A percentile compares a stretch with the other conserved stretches of the same genome.
Conservation (phyloP, 1,140 invertebrate genomes). For the Diorhabda carinulata region DNA sequence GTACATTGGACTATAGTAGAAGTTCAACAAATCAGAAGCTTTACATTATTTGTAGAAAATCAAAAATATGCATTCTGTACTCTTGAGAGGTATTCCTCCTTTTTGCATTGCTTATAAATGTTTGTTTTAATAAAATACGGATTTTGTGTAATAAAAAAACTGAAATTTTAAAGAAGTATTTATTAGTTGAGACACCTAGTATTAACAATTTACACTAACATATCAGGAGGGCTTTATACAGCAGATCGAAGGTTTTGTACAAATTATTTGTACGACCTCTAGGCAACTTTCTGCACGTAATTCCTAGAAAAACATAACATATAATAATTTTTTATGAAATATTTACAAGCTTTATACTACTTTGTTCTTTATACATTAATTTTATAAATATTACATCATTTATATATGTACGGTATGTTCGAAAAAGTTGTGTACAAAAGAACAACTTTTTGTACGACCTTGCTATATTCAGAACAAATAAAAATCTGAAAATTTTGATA, state of each 20-base stretch:
- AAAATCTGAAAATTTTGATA: too few relatives aligned
- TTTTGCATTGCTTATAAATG: too few relatives aligned
- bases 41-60: too few relatives aligned
- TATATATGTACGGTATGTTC: background rate
- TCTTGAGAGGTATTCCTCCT: too few relatives aligned
- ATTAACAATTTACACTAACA: conserved; percentile 44
- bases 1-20: too few relatives aligned
- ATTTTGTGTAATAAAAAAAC: conserved; percentile 7
- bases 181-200: conserved; percentile 41
- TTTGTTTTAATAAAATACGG: background rate
- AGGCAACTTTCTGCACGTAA: conserved; percentile 8
- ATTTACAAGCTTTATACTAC: conserved; percentile 20
- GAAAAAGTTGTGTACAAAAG: too few relatives aligned
- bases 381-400: conserved; percentile 21
- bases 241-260: conserved; percentile 30
- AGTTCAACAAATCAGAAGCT: too few relatives aligned
- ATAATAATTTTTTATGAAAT: conserved; percentile 15
- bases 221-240: conserved; percentile 39
- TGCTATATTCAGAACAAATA: too few relatives aligned
- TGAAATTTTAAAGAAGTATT: conserved; percentile 34
- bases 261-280: conserved; percentile 27
- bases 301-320: conserved; percentile 12
- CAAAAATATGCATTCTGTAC: too few relatives aligned
- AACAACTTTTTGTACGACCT: too few relatives aligned
- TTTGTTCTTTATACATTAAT: conserved; percentile 19